These are phyloP conservation scores for Ibycter americanus DNA, from an alignment of 2,797 vertebrate species.

Conservation along the genomic window DNA sequence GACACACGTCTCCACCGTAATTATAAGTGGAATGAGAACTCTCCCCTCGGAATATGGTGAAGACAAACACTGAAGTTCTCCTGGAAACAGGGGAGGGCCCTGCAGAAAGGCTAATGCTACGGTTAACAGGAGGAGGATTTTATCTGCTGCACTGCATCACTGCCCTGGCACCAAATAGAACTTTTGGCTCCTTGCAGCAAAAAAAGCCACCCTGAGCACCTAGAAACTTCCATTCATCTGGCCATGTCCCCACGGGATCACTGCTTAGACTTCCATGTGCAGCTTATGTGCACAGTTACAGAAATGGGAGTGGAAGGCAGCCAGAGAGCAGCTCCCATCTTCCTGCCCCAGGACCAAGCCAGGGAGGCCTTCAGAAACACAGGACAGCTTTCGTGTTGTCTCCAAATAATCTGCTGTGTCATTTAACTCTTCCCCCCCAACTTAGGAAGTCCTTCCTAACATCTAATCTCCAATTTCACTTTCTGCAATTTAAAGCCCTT, in stretches of 20 bases:
- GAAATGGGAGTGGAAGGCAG: background rate
- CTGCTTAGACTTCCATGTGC: background rate
- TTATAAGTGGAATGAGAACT: accelerated
- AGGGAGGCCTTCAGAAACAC: background rate
- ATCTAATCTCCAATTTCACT: background rate
- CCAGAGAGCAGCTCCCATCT: background rate
- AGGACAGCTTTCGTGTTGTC: background rate
- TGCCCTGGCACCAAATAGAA: background rate
- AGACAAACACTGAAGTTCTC: background rate
- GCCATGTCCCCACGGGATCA: background rate
- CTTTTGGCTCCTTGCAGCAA: background rate
- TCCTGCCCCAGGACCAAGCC: background rate
- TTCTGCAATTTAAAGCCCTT: background rate
- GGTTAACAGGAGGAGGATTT: background rate
- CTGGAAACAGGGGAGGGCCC: background rate
- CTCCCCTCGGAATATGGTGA: background rate
- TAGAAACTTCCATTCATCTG: background rate
- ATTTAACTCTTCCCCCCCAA: background rate
- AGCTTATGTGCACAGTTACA: background rate
- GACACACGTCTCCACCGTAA: background rate
- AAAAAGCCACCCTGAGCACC: background rate
- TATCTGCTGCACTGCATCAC: background rate
- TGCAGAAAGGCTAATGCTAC: accelerated
- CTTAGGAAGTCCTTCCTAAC: background rate
- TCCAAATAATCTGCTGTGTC: background rate